Evolutionary conservation across 2,797 vertebrate genomes (phyloP).

Genomic region (Pseudopleuronectes americanus): DNA sequence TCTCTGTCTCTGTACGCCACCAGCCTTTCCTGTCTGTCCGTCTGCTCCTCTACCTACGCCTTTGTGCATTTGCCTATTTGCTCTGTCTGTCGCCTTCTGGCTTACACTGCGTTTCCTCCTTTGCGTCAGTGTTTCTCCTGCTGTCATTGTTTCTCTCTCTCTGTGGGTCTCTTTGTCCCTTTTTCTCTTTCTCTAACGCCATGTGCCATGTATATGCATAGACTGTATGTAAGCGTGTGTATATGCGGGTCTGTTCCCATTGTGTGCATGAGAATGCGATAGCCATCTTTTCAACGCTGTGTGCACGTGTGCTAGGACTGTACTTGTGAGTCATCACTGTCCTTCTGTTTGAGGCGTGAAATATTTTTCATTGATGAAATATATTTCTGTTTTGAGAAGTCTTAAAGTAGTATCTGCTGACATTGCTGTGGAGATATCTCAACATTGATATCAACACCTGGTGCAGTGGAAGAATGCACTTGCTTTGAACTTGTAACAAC

Average conservation of each 20-base stretch:
- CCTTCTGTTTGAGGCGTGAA: slow-evolving; percentile 57
- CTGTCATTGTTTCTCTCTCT: slow-evolving; percentile 83
- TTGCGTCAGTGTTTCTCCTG: slow-evolving; percentile 80
- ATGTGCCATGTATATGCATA: slow-evolving; percentile 31
- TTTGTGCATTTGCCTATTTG: slow-evolving; percentile 33
- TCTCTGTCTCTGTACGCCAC: slow-evolving; percentile 1
- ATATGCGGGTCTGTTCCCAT: slow-evolving; percentile 1
- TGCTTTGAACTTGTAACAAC: slow-evolving; percentile 33
- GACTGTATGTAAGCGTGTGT: not conserved
- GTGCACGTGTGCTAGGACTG: slow-evolving; percentile 31
- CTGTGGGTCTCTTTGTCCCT: slow-evolving; percentile 77
- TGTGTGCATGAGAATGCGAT: slow-evolving; percentile 49
- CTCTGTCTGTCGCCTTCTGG: slow-evolving; percentile 57
- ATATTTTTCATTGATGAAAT: slow-evolving; percentile 60
- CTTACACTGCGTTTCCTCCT: slow-evolving; percentile 71
- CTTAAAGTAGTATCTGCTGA: slow-evolving; percentile 24
- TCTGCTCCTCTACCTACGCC: slow-evolving; percentile 17
- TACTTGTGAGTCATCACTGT: slow-evolving; percentile 43
- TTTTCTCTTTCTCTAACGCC: slow-evolving; percentile 46
- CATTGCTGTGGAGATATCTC: slow-evolving; percentile 31
- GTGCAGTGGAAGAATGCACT: slow-evolving; percentile 49
- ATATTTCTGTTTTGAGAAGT: slow-evolving; percentile 55
- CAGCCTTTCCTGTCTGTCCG: slow-evolving; percentile 14
- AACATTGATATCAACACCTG: slow-evolving; percentile 10
- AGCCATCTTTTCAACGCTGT: not conserved